Evolutionary conservation across 2,797 vertebrate genomes (phyloP).

Genomic region (Eulemur coronatus): DNA sequence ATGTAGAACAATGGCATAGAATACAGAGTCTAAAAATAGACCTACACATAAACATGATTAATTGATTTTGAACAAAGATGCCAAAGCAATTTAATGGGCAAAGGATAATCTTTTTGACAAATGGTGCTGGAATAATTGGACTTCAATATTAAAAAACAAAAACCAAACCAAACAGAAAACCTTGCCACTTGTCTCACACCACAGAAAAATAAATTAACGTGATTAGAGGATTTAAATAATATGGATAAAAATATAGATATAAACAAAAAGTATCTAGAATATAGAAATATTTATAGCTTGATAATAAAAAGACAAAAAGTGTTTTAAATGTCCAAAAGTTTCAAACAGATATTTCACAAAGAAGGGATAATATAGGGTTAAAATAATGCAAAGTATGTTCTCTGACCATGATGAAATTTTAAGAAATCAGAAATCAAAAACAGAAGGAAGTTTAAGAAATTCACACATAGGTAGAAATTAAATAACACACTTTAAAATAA

Average conservation of each 20-base stretch:
- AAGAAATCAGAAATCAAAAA: background rate
- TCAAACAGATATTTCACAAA: background rate
- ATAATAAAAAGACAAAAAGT: background rate
- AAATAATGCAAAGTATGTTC: background rate
- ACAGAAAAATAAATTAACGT: background rate
- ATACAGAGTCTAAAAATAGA: background rate
- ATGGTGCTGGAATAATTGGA: background rate
- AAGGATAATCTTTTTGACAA: background rate
- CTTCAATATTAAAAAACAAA: background rate
- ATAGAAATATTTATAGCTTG: background rate
- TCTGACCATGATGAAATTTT: background rate
- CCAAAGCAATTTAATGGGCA: background rate
- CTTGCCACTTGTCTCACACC: background rate
- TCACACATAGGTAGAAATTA: background rate
- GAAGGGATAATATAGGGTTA: background rate
- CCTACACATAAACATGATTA: background rate
- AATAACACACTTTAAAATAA: background rate
- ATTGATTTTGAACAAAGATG: background rate
- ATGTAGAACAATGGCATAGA: background rate
- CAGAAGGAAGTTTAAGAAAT: background rate
- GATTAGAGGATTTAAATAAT: background rate
- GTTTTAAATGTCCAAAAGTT: background rate
- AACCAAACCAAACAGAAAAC: background rate
- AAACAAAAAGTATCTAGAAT: background rate
- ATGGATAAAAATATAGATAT: background rate